A percentile compares a stretch with the other conserved stretches of the same genome.
These are phyloP conservation scores for Eptesicus fuscus DNA, from an alignment of 2,113 vertebrate species.

Conservation along the genomic window DNA sequence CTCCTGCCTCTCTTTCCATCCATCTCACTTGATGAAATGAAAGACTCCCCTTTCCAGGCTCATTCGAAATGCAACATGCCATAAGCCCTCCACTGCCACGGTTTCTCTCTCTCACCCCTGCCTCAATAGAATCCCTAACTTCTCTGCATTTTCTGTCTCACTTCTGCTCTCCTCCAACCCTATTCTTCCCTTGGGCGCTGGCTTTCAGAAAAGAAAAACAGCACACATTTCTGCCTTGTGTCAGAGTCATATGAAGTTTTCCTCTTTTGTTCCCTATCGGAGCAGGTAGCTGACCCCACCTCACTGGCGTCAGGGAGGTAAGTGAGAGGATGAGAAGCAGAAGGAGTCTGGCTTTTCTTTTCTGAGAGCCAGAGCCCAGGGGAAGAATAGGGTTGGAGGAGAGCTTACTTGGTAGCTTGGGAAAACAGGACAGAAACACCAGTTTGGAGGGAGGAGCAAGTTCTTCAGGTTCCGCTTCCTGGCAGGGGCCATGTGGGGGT, in stretches of 20 bases:
- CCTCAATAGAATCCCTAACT: background rate
- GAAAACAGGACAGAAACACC: background rate
- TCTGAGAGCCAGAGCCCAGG: background rate
- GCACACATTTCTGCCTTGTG: background rate
- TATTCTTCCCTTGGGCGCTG: no score
- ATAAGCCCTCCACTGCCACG: background rate
- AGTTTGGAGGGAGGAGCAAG: background rate
- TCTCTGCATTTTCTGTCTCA: background rate
- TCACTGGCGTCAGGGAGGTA: background rate
- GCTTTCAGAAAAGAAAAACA: background rate
- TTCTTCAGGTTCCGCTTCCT: background rate
- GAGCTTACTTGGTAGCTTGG: background rate
- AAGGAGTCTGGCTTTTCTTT: background rate
- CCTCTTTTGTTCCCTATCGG: background rate
- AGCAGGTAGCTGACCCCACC: background rate
- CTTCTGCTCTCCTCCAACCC: background rate
- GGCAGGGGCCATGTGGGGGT: background rate
- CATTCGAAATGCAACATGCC: background rate
- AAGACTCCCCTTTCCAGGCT: background rate
- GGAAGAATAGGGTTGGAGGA: background rate
- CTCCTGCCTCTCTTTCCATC: background rate
- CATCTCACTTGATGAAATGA: background rate
- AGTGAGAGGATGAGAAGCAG: background rate
- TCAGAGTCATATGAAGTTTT: background rate
- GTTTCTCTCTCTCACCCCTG: background rate